Evolutionary conservation across 2,888 invertebrate species (phyloP), one percentile per base, ranked within the genome.

Genomic region (Stenichneumon culpator): DNA sequence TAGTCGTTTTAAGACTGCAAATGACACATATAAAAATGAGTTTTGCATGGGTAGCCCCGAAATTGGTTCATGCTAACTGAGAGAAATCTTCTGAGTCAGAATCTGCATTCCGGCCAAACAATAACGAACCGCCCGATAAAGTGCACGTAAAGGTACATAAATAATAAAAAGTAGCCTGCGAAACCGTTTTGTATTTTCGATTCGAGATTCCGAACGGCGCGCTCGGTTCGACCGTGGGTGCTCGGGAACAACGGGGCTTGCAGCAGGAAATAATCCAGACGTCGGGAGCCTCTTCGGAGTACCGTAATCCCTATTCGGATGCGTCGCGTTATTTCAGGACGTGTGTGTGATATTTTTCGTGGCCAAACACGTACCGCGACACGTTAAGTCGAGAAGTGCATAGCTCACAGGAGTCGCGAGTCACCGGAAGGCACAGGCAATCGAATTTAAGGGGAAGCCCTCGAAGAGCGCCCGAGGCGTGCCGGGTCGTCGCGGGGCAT

Each of bases 261-360:
- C 63, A 39, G 54, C 78, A 74, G 73, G 73, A 82, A 84, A 70
- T 82, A 84, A 74, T 84, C 69, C 84, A 70, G 32, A 77, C 70
- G 52, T 75, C 57, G 19, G 54, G 16, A 47, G 44, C 65, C 16
- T 52, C 16, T 50, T 39, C 52, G 36, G 47, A 75, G 79, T 86
- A 86, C 84, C 87, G 87, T 87, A 87, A 86, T 77, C 28, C 79
- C 68, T 68, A 87, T 86, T 86, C 75, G 67, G 70, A 82, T 87
- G 70, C 82, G 63, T 32, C 72, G 68, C 70, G 50, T 84, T 60
- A 25, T 44, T 60, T 63, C 52, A 22, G 44, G 19, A 32, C 60
- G 52, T 36, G 16, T 39, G 77, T 60, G 39, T 39, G 73, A 60
- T 60, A 60, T 11, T 6, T 5, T 28, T 28, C 11, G 60, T 50